Percentiles rank a stretch among this genome's conserved stretches.
Conservation (phyloP, 2,888 invertebrate species). For the Nycteola revayana region DNA sequence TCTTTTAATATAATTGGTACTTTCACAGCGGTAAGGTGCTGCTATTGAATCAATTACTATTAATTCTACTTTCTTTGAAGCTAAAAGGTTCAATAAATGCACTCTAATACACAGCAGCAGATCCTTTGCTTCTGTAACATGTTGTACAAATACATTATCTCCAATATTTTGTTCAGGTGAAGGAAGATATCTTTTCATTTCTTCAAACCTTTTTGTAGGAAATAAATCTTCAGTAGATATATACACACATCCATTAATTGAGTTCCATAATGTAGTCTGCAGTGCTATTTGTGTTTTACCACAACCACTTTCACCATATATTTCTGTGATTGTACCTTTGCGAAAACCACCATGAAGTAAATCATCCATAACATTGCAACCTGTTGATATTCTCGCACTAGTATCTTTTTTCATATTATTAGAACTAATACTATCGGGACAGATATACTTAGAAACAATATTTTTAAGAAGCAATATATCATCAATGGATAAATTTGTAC, state of each 20-base stretch:
- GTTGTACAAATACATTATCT: constrained; percentile 65
- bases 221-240: constrained; percentile 90
- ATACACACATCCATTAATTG: constrained; percentile 83
- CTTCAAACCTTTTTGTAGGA: constrained; percentile 67
- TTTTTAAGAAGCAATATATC: constrained; percentile 57
- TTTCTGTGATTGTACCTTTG: constrained; percentile 86
- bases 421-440: constrained; percentile 42
- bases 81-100: constrained; percentile 58
- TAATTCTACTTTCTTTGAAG: constrained; percentile 43
- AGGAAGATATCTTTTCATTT: constrained; percentile 48
- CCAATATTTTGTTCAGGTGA: constrained; percentile 44
- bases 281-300: constrained; percentile 92
- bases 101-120: constrained; percentile 60
- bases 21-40: constrained; percentile 69
- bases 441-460: constrained; percentile 42
- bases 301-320: constrained; percentile 90
- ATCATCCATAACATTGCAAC: constrained; percentile 83
- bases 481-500: constrained; percentile 53
- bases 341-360: constrained; percentile 86
- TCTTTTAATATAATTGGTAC: constrained; percentile 63
- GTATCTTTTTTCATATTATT: constrained; percentile 36
- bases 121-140: constrained; percentile 64
- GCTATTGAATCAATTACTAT: constrained; percentile 71
- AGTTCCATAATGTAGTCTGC: constrained; percentile 85
- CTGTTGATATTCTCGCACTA: constrained; percentile 58